Percentiles rank a stretch among this genome's conserved stretches.
These are phyloP conservation scores for Cydia strobilella DNA, from an alignment of 1,140 invertebrate species.

Conservation along the genomic window DNA sequence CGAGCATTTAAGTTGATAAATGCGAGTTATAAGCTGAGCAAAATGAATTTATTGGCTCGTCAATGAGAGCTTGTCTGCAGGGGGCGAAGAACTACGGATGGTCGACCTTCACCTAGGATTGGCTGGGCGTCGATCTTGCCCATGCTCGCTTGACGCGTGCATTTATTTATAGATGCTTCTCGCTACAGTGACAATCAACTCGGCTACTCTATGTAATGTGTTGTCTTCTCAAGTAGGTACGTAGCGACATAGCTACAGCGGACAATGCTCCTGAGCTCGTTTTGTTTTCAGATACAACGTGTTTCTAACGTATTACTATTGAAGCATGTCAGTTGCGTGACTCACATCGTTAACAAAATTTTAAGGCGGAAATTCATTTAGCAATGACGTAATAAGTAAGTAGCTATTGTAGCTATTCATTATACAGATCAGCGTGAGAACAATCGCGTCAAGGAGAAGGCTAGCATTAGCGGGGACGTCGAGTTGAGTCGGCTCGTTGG, in stretches of 20 bases:
- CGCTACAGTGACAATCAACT: slow-evolving; percentile 52
- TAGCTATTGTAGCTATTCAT: slow-evolving; percentile 71
- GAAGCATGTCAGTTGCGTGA: slow-evolving; percentile 64
- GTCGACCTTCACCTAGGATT: slow-evolving; percentile 75
- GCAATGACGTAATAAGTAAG: slow-evolving; percentile 76
- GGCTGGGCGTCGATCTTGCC: slow-evolving; percentile 70
- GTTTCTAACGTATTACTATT: slow-evolving; percentile 51
- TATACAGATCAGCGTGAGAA: slow-evolving; percentile 76
- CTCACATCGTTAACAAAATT: slow-evolving; percentile 72
- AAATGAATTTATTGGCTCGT: slow-evolving; percentile 37
- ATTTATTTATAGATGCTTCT: slow-evolving; percentile 73
- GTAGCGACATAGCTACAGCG: slow-evolving; percentile 37
- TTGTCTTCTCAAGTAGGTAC: slow-evolving; percentile 30
- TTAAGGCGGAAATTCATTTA: slow-evolving; percentile 74
- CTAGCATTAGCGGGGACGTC: slow-evolving; percentile 51
- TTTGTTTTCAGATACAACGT: slow-evolving; percentile 33
- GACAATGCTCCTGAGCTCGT: slow-evolving; percentile 48
- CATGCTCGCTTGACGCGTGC: slow-evolving; percentile 64
- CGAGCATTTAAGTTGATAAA: slow-evolving; percentile 18
- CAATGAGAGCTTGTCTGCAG: slow-evolving; percentile 43
- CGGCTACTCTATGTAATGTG: slow-evolving; percentile 34
- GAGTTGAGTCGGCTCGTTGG: slow-evolving; percentile 43
- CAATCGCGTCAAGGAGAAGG: slow-evolving; percentile 68
- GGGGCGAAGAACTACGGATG: slow-evolving; percentile 62
- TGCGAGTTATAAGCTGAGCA: slow-evolving; percentile 17